Conservation (phyloP, 2,888 invertebrate species). For the Melitaea athalia region DNA sequence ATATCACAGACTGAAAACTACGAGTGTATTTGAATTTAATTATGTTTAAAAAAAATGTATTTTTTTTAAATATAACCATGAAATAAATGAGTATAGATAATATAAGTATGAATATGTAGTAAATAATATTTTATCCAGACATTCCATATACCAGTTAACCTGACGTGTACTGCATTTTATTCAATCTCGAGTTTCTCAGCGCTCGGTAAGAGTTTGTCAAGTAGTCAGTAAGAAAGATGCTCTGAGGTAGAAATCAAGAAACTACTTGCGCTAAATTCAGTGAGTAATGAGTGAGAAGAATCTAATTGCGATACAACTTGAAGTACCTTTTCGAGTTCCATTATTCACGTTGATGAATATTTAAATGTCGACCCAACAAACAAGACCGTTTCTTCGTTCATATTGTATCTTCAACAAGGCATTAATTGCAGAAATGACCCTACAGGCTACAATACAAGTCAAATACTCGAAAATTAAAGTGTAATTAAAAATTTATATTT, state of each 20-base stretch:
- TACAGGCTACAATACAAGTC: not conserved
- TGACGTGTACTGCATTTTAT: not conserved
- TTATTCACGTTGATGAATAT: conserved; percentile 9
- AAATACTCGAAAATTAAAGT: not conserved
- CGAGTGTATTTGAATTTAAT: no score
- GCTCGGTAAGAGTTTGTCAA: conserved; percentile 1
- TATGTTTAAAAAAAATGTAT: no score
- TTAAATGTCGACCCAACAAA: conserved; percentile 6
- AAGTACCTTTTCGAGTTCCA: conserved; percentile 3
- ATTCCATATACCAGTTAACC: no score
- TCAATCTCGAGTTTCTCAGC: not conserved
- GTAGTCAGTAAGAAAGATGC: not conserved
- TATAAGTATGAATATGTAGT: no score
- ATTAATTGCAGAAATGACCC: not conserved
- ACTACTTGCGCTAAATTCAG: conserved; percentile 10
- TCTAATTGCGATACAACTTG: conserved; percentile 13
- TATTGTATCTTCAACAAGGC: not conserved
- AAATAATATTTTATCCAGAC: no score
- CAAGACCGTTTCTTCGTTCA: conserved; percentile 5
- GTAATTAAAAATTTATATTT: no score
- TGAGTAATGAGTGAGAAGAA: conserved; percentile 3
- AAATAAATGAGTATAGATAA: no score
- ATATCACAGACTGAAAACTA: not conserved
- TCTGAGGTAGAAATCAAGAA: conserved; percentile 10
- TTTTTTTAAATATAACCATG: no score